Base-by-base conservation (phyloP, 2,113 vertebrate species). In the Pampusana beccarii region DNA sequence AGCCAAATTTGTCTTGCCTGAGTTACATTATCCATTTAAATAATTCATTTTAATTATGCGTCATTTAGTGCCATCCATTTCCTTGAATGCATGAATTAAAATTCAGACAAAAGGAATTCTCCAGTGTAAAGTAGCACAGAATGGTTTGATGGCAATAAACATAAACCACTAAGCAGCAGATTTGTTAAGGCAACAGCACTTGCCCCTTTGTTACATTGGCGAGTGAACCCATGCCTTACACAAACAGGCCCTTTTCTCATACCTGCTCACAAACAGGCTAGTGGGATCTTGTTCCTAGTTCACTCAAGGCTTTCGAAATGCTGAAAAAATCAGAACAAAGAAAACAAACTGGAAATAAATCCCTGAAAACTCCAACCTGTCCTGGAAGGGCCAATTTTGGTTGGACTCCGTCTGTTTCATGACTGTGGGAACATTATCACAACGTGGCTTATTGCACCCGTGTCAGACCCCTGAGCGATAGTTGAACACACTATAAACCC, bases 401-500 rank as follows among this genome's bases (percentile, higher is more conserved):
- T 11, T 5, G 5, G 36, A 1, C 1, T 2, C 44, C 0, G 51
- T 5, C 54, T 21, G 36, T 44, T 44, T 44, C 42, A 17, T 16
- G 16, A 44, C 42, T 44, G 42, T 16, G 33, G 40, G 44, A 24
- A 5, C 42, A 2, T 4, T 12, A 2, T 4, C 53, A 2, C 19
- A 0, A 13, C 0, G 0, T 1, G 28, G 58, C 3, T 38, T 38
- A 4, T 16, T 6, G 2, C 13, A 2, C 0, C 3, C 48, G 4
- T 10, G 53, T 23, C 14, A 56, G 0, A 3, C 5, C 46, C 5
- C 1, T 13, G 34, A n/a, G 48, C 48, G 26, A 31, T 2, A 5
- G 5, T 34, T 31, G 53, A 50, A 36, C 10, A 4, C 5, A 7
- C n/a, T 29, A 58, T 31, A 60, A 24, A 29, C 25, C 19, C 70